These are phyloP conservation scores for Rachycentron canadum DNA, from an alignment of 2,797 vertebrate species.

Conservation along the genomic window DNA sequence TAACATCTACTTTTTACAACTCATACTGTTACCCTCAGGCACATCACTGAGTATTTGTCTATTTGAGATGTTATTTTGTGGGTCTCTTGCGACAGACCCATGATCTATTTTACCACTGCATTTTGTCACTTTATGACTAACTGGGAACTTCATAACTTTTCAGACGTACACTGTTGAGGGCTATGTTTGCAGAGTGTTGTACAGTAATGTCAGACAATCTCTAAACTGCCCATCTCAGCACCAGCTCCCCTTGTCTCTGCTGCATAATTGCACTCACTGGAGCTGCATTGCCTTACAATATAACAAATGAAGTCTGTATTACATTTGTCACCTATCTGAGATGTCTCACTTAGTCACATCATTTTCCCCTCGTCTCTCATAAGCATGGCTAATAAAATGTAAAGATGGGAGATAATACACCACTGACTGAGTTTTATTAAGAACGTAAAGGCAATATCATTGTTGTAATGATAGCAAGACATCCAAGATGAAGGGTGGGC, in stretches of 20 bases:
- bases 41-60: background rate
- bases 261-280: constrained; percentile 58
- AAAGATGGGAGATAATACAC: constrained; percentile 80
- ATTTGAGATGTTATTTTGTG: background rate
- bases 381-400: constrained; percentile 81
- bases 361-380: constrained; percentile 72
- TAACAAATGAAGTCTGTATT: constrained; percentile 68
- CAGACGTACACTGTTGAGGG: constrained; percentile 4
- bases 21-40: background rate
- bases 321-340: constrained; percentile 71
- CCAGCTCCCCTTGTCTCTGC: constrained; percentile 24
- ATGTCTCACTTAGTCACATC: constrained; percentile 76
- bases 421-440: constrained; percentile 79
- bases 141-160: constrained; percentile 22
- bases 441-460: constrained; percentile 72
- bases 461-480: constrained; percentile 64
- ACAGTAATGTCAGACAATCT: constrained; percentile 39
- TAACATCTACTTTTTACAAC: background rate
- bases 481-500: constrained; percentile 61
- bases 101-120: background rate
- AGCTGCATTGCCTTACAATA: constrained; percentile 42
- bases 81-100: background rate
- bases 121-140: background rate
- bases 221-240: constrained; percentile 42
- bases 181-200: constrained; percentile 22